These are phyloP conservation scores for Ips typographus DNA, from an alignment of 1,140 invertebrate species.

Conservation along the genomic window DNA sequence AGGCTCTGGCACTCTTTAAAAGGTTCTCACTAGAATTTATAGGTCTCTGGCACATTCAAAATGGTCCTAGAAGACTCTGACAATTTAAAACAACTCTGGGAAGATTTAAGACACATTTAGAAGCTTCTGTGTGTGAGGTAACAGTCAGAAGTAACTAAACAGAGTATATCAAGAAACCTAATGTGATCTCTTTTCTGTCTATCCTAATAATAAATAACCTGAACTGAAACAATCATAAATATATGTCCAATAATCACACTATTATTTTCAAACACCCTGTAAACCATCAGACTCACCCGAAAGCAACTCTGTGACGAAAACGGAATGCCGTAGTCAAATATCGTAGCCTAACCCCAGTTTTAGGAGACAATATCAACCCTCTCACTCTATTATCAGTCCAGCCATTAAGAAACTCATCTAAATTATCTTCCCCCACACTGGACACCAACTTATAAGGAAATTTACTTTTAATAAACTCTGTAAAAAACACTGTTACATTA, in stretches of 20 bases:
- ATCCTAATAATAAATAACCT: not conserved
- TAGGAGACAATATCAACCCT: slow-evolving; percentile 83
- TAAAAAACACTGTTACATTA: slow-evolving; percentile 29
- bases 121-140: too few relatives aligned
- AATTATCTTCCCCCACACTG: slow-evolving; percentile 69
- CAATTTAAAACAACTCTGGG: too few relatives aligned
- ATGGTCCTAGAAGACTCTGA: too few relatives aligned
- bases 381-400: slow-evolving; percentile 92
- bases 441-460: slow-evolving; percentile 79
- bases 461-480: slow-evolving; percentile 82
- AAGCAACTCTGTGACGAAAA: slow-evolving; percentile 81
- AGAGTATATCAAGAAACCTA: too few relatives aligned
- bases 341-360: slow-evolving; percentile 72
- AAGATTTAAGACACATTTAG: too few relatives aligned
- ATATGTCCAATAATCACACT: not conserved
- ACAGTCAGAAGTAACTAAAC: too few relatives aligned
- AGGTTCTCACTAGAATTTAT: too few relatives aligned
- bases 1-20: too few relatives aligned
- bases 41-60: too few relatives aligned
- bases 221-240: too few relatives aligned
- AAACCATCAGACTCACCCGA: slow-evolving; percentile 64
- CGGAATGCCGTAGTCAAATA: slow-evolving; percentile 88
- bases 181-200: not conserved
- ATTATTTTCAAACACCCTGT: not conserved
- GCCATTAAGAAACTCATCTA: slow-evolving; percentile 78